A percentile compares a stretch with the other conserved stretches of the same genome.
Conservation (phyloP, 2,888 invertebrate species). For the Agrotis exclamationis region DNA sequence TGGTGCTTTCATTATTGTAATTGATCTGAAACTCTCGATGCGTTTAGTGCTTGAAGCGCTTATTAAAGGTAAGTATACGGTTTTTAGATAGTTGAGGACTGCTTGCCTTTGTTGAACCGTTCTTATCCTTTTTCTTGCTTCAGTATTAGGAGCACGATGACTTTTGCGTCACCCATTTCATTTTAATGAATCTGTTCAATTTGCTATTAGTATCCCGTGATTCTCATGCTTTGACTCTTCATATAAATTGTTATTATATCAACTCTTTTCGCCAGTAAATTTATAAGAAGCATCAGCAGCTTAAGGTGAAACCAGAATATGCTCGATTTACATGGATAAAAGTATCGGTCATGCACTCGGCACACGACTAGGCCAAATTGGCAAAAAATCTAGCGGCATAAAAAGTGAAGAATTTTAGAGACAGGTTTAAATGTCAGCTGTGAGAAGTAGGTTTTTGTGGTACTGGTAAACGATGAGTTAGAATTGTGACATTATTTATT, state of each 20-base stretch:
- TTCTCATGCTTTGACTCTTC: too few species aligned
- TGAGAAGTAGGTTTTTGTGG: conserved; percentile 40
- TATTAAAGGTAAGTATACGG: not conserved
- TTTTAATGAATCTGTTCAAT: too few species aligned
- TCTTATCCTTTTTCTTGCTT: too few species aligned
- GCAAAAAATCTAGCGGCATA: not conserved
- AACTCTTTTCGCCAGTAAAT: too few species aligned
- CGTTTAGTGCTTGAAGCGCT: not conserved
- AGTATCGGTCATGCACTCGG: conserved; percentile 18
- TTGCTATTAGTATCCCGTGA: too few species aligned
- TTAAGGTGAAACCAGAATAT: not conserved
- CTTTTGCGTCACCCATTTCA: too few species aligned
- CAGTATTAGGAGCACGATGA: too few species aligned
- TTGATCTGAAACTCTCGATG: not conserved
- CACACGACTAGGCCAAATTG: conserved; percentile 12
- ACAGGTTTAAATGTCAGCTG: conserved; percentile 15
- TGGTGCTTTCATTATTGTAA: conserved; percentile 26
- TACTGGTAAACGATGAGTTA: conserved; percentile 3
- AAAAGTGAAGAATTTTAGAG: conserved; percentile 17
- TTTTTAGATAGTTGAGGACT: too few species aligned
- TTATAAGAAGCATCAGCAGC: not conserved
- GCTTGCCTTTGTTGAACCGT: too few species aligned
- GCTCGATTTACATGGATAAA: not conserved
- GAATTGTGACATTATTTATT: conserved; percentile 42
- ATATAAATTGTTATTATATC: too few species aligned